Evolutionary conservation across 2,113 vertebrate genomes (phyloP), one percentile per base, ranked within the genome.

Genomic region (Zapornia atra): DNA sequence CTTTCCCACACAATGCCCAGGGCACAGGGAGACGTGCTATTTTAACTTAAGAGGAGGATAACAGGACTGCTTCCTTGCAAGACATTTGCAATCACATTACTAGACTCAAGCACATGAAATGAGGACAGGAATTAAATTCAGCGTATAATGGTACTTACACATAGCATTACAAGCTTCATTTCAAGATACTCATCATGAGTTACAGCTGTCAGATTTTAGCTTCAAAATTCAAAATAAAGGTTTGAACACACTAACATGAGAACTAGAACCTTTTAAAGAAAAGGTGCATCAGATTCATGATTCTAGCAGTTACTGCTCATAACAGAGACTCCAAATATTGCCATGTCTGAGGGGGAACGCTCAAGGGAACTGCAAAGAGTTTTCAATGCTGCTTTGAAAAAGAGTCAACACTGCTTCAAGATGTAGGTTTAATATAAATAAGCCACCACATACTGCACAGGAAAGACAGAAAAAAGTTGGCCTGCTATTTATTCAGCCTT

Each of bases 381-480:
- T 82, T 82, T 46, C 69, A 91, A 34, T 22, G 38, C 60, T 65
- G 31, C 33, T 90, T 68, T 79, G 88, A 84, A 94, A 95, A 46
- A 46, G 19, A 46, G 44, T 29, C 34, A 64, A 11, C 29, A 10
- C 10, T 85, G 17, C 50, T 90, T 95, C 31, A 82, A 20, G n/a
- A 61, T 20, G 13, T 59, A 93, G 56, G 31, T 83, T 44, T 88
- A 88, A 82, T 25, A 88, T 22, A 72, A 82, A 57, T 51, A 78
- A 80, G 31, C 20, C 31, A 91, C 13, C 38, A 76, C 29, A 82
- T n/a, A 81, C 5, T 48, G 38, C 72, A 88, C 42, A 86, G 33
- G 38, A 95, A 96, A 90, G 63, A 3, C n/a, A 96, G 33, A 44
- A 91, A 69, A 85, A 90, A 42, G 29, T 15, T 95, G 40, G 16